Conservation (phyloP, 1,140 invertebrate genomes). For the Pseudomyrmex concolor region DNA sequence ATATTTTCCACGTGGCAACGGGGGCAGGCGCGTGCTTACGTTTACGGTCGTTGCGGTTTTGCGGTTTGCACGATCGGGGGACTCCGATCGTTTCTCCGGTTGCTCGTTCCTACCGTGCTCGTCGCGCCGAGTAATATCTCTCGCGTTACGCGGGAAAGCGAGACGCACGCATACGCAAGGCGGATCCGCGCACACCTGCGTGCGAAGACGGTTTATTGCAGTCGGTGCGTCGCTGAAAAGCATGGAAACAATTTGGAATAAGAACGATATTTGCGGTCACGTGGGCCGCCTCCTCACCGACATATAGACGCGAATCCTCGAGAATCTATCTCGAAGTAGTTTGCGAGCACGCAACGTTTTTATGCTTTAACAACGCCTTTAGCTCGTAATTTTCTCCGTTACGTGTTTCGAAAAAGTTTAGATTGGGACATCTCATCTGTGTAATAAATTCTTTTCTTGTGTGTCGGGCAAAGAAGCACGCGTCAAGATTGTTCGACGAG, state of each 20-base stretch:
- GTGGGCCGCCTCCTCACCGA: constrained; percentile 11
- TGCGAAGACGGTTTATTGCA: constrained; percentile 56
- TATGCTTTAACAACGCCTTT: too few species aligned
- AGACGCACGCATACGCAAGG: constrained; percentile 14
- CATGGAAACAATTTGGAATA: constrained; percentile 55
- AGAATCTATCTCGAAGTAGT: constrained; percentile 12
- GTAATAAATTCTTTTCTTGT: not conserved
- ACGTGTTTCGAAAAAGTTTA: too few species aligned
- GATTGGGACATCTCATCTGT: not conserved
- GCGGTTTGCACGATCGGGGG: constrained; percentile 61
- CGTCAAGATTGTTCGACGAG: not conserved
- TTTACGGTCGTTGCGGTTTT: constrained; percentile 74
- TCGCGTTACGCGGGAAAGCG: constrained; percentile 22
- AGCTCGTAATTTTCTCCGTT: not conserved
- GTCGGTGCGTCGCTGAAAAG: constrained; percentile 46
- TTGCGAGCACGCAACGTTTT: constrained; percentile 16
- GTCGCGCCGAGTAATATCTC: constrained; percentile 27
- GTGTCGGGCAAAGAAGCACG: not conserved
- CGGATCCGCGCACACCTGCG: constrained; percentile 34
- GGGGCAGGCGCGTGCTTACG: constrained; percentile 67
- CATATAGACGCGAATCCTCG: constrained; percentile 7
- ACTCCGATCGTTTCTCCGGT: constrained; percentile 57
- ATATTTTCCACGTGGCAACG: constrained; percentile 61
- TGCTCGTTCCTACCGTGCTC: constrained; percentile 51
- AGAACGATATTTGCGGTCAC: constrained; percentile 60